Percentiles rank a stretch among this genome's conserved stretches.
Evolutionary conservation across 2,797 vertebrate genomes (phyloP).

Genomic region (Rhabdophis nuchalis): DNA sequence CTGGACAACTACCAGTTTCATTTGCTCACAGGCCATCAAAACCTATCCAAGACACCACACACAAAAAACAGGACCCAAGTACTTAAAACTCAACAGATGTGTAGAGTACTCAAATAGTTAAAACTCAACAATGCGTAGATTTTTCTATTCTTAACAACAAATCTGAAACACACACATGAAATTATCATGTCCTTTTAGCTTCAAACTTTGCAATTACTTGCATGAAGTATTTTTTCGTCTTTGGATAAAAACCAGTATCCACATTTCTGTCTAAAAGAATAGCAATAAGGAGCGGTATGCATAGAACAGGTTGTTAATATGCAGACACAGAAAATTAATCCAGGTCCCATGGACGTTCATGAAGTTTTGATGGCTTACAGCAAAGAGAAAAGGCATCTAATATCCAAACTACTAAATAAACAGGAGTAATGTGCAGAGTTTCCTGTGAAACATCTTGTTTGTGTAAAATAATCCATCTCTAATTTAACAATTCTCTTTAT

Average conservation of each 20-base stretch:
- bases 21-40: conserved; percentile 4
- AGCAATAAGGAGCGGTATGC: not conserved
- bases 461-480: not conserved
- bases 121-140: not conserved
- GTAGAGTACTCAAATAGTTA: not conserved
- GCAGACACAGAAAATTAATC: not conserved
- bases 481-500: not conserved
- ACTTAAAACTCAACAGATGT: not conserved
- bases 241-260: not conserved
- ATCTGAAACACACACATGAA: not conserved
- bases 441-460: not conserved
- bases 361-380: fast-evolving
- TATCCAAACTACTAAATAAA: fast-evolving
- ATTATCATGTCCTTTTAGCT: not conserved
- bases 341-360: not conserved
- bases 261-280: not conserved
- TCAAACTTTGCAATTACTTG: not conserved
- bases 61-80: not conserved
- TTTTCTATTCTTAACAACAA: not conserved
- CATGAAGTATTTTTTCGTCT: not conserved
- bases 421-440: not conserved
- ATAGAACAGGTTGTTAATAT: not conserved
- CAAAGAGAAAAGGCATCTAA: conserved; percentile 11
- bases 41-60: not conserved
- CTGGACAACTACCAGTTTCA: not conserved